Base-by-base conservation (phyloP, 2,797 vertebrate genomes). In the Myotis myotis region DNA sequence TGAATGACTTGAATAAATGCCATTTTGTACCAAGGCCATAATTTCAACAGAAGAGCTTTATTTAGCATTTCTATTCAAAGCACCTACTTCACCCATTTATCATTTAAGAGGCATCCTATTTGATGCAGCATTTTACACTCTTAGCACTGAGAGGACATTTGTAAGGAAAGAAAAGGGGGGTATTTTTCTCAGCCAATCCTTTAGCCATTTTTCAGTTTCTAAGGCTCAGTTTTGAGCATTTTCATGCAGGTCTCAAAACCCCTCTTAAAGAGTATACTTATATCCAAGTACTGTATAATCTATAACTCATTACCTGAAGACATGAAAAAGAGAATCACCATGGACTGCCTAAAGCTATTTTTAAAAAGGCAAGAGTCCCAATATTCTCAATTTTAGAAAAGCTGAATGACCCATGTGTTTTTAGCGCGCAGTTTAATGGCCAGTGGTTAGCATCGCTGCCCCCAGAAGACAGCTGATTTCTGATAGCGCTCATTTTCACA, bases 1-100 rank as follows among this genome's bases (percentile, higher is more conserved):
- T 97, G 85, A 96, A 96, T 96, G 92, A 95, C 55, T 94, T 79
- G 82, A 87, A 71, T 92, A 90, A 96, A 93, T 95, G 89, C 33
- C 60, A 60, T 94, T 93, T 94, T 90, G 70, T 83, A 62, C 51
- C 89, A 93, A 95, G 90, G 62, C 64, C 49, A 33, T 96, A 49
- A 92, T 93, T 96, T 91, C 72, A 89, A 23, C 28, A 79, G 66
- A 97, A 94, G 53, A 78, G 81, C 36, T 96, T 96, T 88, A 95
- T 68, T 2, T 89, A 66, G 10, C 89, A 81, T 96, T 98, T 97
- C 78, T 83, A 33, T 81, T 93, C 72, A 90, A 95, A 97, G 80
- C 1, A 49, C 12, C 33, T 89, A 30, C 1, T 94, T 92, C 36
- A 79, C 96, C 60, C 38, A 55, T 95, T 97, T 93, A 44, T 95